Base-by-base conservation (phyloP, 2,888 invertebrate species). In the Micropterix aruncella region DNA sequence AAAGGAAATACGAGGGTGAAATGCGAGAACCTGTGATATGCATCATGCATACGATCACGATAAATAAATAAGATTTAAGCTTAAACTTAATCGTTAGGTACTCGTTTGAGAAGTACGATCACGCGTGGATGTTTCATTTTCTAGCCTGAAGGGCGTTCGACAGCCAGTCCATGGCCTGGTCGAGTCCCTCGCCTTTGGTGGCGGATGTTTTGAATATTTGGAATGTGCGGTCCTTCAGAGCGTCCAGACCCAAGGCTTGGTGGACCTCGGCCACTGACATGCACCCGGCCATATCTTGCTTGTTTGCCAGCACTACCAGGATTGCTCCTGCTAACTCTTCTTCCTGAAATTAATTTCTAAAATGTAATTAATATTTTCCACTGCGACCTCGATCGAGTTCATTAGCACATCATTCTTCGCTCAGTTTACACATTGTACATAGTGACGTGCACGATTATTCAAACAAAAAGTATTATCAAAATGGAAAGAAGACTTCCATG, bases 161-260 rank as follows among this genome's bases (percentile, higher is more conserved):
- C 52, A 93, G 79, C 97, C 99, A 99, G 65, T 99, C 96, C 99
- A 99, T 99, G 48, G 97, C 95, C 67, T 93, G 92, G 63, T 99
- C 95, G 42, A 99, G 74, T 1, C 99, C 99, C 66, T 96, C 95
- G 18, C 97, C 97, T 65, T 95, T 91, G 52, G 93, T 89, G 40
- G 99, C 99, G 1, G 96, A 96, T 2, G 97, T 96, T 74, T 97
- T 97, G 68, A 99, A 99, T 60, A 99, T 97, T 77, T 96, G 95
- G 76, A 99, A 97, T 59, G 96, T 96, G 60, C 97, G 78, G 69
- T 92, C 94, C 65, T 95, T 93, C 44, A 99, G 75, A 12, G 90
- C 87, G 55, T 96, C 92, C 55, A 99, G 72, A 12, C 97, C 97
- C 40, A 99, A 71, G 1, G 95, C 92, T 65, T 92, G 92, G 62